phyloP scores from a whole-genome alignment of 1,140 invertebrate species.

The Penaeus vannamei region DNA sequence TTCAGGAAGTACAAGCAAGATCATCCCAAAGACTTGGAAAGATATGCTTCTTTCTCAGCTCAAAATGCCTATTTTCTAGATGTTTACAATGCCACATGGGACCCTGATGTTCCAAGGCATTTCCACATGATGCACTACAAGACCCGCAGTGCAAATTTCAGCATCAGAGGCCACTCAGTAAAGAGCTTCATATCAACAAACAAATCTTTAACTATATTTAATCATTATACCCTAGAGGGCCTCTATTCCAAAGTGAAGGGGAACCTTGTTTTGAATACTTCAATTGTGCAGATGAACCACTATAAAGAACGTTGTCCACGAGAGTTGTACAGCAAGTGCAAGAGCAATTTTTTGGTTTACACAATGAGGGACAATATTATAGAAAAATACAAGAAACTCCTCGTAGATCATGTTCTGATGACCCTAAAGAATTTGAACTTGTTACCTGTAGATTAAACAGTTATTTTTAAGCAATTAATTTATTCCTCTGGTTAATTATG shows the following conservation, averaged over 20 bases:
- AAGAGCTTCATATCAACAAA: constrained; percentile 96
- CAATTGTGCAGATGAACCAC: constrained; percentile 91
- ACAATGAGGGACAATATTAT: constrained; percentile 55
- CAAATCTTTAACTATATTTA: constrained; percentile 89
- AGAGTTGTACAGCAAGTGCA: constrained; percentile 65
- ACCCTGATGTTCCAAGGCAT: constrained; percentile 88
- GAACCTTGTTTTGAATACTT: constrained; percentile 85
- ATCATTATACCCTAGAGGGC: constrained; percentile 92
- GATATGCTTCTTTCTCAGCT: constrained; percentile 66
- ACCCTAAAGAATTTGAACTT: constrained; percentile 14
- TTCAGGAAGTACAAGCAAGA: constrained; percentile 79
- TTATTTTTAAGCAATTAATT: no score
- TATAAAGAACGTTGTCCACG: constrained; percentile 75
- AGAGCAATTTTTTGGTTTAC: constrained; percentile 55
- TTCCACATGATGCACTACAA: constrained; percentile 96
- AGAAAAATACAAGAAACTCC: constrained; percentile 59
- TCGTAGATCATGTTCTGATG: constrained; percentile 42
- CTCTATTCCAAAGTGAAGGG: constrained; percentile 75
- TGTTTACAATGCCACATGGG: constrained; percentile 71
- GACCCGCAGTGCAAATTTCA: constrained; percentile 90
- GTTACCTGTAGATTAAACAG: neutral
- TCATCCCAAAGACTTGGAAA: constrained; percentile 41
- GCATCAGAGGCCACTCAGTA: constrained; percentile 92
- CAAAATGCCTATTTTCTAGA: constrained; percentile 66
- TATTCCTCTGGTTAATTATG: no score